phyloP scores from a whole-genome alignment of 2,888 invertebrate genomes.

The Epistrophe grossulariae region DNA sequence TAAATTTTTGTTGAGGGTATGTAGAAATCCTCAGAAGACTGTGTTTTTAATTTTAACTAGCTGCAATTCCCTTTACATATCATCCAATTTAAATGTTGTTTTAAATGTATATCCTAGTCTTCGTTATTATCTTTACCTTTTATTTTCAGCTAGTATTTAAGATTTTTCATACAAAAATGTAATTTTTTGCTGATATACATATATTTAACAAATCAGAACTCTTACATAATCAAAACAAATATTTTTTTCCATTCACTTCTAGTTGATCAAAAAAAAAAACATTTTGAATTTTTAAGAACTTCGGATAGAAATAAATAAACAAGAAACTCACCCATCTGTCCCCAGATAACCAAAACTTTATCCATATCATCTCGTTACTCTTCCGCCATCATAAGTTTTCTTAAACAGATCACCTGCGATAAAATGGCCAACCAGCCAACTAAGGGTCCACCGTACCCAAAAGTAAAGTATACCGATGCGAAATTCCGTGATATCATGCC shows the following conservation, averaged over 20 bases:
- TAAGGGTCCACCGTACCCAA: conserved; percentile 62
- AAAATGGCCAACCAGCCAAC: conserved; percentile 33
- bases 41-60: background rate
- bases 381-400: background rate
- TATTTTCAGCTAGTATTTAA: conserved; percentile 47
- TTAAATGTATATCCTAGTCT: background rate
- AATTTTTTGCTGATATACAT: conserved; percentile 29
- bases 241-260: conserved; percentile 75
- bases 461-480: conserved; percentile 51
- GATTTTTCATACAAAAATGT: conserved; percentile 27
- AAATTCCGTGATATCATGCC: conserved; percentile 77
- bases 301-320: background rate
- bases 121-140: background rate
- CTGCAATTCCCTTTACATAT: background rate
- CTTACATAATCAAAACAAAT: conserved; percentile 69
- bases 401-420: background rate
- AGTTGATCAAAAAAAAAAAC: conserved; percentile 62
- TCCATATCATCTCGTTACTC: background rate
- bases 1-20: background rate
- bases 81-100: background rate
- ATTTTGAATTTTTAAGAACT: conserved; percentile 48
- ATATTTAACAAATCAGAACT: conserved; percentile 7
- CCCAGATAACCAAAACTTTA: no score
- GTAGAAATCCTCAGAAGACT: background rate
- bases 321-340: background rate